Evolutionary conservation across 2,888 invertebrate species (phyloP), one percentile per base, ranked within the genome.

Genomic region (Thera britannica): DNA sequence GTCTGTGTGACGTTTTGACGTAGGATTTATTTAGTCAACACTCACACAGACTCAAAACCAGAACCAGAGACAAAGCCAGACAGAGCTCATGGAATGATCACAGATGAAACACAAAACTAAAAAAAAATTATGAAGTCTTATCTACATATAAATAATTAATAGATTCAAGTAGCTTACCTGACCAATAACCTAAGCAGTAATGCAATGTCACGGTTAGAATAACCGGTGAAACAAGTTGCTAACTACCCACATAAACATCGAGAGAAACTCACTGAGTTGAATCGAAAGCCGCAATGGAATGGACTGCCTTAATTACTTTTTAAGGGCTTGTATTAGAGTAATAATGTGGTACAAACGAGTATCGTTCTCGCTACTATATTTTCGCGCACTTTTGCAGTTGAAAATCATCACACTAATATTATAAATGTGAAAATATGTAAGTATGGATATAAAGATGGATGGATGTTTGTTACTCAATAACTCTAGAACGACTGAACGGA

Each of bases 241-340:
- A 65, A 67, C 70, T 72, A 67, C 70, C 56, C 59, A 63, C 71
- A 67, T 75, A 75, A 71, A 72, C 75, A 75, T 67, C 70, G 74
- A 77, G 88, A 79, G 90, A 90, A 90, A 91, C 87, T 82, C 77
- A 61, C 64, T 64, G 57, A 58, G 68, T 69, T 64, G 72, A 68
- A 71, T 70, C 66, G 75, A 73, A 75, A 75, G 75, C 73, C 64
- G 60, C 62, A 35, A 58, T 67, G 56, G 49, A 62, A 59, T 62
- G 34, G 58, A 63, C 67, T 44, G 60, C 71, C 69, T 70, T 65
- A 68, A 72, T 71, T 73, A 68, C 62, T 72, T 71, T 72, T 72
- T 72, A 57, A 65, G 55, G 65, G 64, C 57, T 58, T 52, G 48
- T 62, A 67, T 67, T 70, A 63, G 34, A 46, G 48, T 51, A 56